phyloP scores from a whole-genome alignment of 2,113 vertebrate species.

The Phaetusa simplex region DNA sequence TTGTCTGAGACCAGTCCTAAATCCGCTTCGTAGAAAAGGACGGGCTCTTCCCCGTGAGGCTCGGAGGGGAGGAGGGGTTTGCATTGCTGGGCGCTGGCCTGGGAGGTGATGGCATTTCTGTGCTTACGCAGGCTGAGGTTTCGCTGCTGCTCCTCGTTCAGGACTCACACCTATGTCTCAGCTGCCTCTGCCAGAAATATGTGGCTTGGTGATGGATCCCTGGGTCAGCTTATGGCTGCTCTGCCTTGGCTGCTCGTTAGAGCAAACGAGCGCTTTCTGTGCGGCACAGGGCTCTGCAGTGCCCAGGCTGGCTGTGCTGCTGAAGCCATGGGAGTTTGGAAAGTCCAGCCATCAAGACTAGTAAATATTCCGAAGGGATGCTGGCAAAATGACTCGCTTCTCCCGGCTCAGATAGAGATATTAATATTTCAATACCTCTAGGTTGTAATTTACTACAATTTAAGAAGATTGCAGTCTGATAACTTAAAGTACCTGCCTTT shows the following conservation, averaged over 20 bases:
- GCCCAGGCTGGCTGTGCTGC: not conserved
- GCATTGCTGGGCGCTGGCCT: not conserved
- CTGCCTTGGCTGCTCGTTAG: not conserved
- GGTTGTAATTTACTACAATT: constrained; percentile 57
- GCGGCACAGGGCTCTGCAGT: accelerated
- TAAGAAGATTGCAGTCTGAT: constrained; percentile 26
- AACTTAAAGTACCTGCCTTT: not conserved
- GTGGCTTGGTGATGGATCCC: not conserved
- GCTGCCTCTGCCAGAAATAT: not conserved
- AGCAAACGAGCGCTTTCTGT: accelerated
- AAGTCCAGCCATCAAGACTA: not conserved
- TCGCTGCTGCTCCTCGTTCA: not conserved
- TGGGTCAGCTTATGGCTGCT: not conserved
- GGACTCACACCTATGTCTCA: not conserved
- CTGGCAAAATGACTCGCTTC: constrained; percentile 37
- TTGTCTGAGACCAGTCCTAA: not conserved
- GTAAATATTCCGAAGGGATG: constrained; percentile 20
- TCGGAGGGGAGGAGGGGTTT: not conserved
- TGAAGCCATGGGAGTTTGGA: not conserved
- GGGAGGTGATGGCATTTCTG: not conserved
- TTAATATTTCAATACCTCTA: constrained; percentile 55
- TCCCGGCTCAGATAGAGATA: constrained; percentile 2
- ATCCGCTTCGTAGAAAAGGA: accelerated
- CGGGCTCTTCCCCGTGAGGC: accelerated
- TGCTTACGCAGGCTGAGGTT: accelerated